Evolutionary conservation across 1,140 invertebrate species (phyloP).

Genomic region (Lepidurus packardi): DNA sequence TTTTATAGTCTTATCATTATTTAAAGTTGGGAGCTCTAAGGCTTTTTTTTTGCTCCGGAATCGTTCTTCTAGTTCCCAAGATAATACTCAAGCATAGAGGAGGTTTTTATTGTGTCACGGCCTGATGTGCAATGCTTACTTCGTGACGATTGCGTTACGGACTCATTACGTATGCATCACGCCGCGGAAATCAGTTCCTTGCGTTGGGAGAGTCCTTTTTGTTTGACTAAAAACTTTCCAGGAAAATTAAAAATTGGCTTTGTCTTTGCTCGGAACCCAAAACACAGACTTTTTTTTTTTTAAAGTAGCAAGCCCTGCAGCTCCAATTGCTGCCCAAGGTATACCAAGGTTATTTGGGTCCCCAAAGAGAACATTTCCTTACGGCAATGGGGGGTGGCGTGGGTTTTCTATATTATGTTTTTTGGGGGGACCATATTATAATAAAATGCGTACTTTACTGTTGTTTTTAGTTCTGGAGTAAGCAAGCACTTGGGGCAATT

Average conservation of each 20-base stretch:
- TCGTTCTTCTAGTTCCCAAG: neutral
- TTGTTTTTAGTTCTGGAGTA: neutral
- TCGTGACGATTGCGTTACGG: slow-evolving; percentile 18
- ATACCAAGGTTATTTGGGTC: slow-evolving; percentile 17
- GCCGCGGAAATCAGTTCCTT: slow-evolving; percentile 2
- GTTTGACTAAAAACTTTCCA: neutral
- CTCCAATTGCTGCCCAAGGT: neutral
- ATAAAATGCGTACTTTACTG: slow-evolving; percentile 12
- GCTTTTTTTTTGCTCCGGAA: neutral
- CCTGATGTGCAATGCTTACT: slow-evolving; percentile 18
- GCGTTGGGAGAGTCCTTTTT: neutral
- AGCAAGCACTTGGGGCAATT: neutral
- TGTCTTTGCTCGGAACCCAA: neutral
- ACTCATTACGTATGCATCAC: slow-evolving; percentile 19
- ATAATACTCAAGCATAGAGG: neutral
- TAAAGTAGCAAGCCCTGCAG: neutral
- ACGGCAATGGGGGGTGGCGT: no score
- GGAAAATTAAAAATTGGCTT: neutral
- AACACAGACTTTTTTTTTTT: neutral
- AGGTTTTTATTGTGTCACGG: slow-evolving; percentile 18
- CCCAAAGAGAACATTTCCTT: neutral
- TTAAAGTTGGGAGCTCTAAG: neutral
- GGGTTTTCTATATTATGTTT: no score
- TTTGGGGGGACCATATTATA: neutral
- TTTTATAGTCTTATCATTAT: slow-evolving; percentile 16